A percentile compares a stretch with the other conserved stretches of the same genome.
Conservation (phyloP, 37 sponge, comb jelly and placozoan species). For the Hexactinellida sp. region DNA sequence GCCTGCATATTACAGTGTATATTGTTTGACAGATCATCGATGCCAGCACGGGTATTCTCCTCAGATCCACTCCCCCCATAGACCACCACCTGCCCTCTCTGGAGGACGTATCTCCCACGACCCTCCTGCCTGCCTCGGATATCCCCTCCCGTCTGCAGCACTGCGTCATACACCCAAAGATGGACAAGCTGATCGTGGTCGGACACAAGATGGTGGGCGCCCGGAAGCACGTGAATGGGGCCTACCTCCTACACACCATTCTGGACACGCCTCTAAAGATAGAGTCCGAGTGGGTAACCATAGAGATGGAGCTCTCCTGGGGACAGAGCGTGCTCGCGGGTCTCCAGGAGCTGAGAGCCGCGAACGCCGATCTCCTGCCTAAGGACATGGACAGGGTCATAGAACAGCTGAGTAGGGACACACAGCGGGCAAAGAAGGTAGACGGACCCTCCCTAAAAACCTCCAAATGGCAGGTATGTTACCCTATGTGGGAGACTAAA, state of each 20-base stretch:
- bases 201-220: slow-evolving; percentile 3
- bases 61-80: slow-evolving; percentile 6
- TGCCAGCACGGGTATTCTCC: background rate
- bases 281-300: background rate
- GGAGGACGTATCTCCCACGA: background rate
- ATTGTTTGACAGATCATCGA: background rate
- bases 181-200: background rate
- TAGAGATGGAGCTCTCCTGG: background rate
- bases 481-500: background rate
- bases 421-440: slow-evolving; percentile 1
- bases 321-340: background rate
- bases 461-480: slow-evolving; percentile 9
- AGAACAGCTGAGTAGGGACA: background rate
- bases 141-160: background rate
- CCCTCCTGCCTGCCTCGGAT: background rate
- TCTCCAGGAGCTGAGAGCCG: background rate
- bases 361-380: background rate
- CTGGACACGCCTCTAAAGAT: background rate
- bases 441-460: slow-evolving; percentile 3
- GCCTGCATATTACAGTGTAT: background rate
- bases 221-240: background rate
- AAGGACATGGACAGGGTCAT: background rate
- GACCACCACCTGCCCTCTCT: background rate
- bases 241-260: background rate
- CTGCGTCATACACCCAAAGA: background rate